phyloP scores from a whole-genome alignment of 2,888 invertebrate genomes.

The Clostera curtula region DNA sequence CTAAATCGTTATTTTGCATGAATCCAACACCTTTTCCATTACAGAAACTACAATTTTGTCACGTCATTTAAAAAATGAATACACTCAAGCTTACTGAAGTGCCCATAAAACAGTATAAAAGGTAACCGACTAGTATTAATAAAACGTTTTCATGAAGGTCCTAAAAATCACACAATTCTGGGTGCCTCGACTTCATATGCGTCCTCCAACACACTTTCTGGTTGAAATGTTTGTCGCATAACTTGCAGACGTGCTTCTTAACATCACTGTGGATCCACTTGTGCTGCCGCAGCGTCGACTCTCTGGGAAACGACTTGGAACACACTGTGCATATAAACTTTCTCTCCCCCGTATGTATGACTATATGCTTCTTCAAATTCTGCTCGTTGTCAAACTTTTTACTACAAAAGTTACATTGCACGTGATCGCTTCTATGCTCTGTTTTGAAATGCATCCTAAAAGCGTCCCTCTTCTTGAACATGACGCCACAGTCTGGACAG shows the following conservation, averaged over 20 bases:
- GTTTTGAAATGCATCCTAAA: constrained; percentile 27
- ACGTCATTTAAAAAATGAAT: too few relatives aligned
- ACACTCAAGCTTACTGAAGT: too few relatives aligned
- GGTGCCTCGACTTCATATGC: constrained; percentile 48
- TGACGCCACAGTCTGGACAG: constrained; percentile 22
- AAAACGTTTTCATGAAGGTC: too few relatives aligned
- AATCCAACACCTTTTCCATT: too few relatives aligned
- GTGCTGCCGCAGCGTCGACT: constrained; percentile 30
- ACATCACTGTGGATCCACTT: constrained; percentile 39
- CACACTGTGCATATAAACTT: constrained; percentile 29
- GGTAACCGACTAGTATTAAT: too few relatives aligned
- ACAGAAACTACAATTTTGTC: too few relatives aligned
- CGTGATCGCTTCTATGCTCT: constrained; percentile 20
- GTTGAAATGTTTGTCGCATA: constrained; percentile 36
- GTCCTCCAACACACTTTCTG: constrained; percentile 38
- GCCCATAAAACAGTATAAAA: too few relatives aligned
- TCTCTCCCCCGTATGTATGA: constrained; percentile 32
- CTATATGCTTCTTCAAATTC: constrained; percentile 22
- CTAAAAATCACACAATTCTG: constrained; percentile 30
- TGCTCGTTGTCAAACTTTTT: constrained; percentile 22
- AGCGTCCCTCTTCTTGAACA: constrained; percentile 14
- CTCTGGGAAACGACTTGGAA: constrained; percentile 33
- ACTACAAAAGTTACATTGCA: constrained; percentile 21
- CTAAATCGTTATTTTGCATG: too few relatives aligned
- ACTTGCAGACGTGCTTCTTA: constrained; percentile 31